Evolutionary conservation across 2,113 vertebrate genomes (phyloP), one percentile per base, ranked within the genome.

Genomic region (Eubucco bourcierii): DNA sequence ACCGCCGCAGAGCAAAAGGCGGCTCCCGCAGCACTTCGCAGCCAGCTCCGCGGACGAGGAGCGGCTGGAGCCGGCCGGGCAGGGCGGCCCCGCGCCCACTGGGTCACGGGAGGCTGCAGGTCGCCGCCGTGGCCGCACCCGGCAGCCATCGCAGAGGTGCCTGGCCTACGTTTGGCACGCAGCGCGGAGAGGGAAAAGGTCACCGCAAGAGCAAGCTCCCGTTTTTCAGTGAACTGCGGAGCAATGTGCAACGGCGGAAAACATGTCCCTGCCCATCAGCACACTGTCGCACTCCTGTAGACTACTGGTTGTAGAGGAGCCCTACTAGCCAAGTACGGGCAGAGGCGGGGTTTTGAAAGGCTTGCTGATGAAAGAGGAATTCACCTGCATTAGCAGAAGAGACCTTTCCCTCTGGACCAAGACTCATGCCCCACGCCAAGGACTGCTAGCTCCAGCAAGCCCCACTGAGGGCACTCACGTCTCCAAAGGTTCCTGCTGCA

Each of bases 31-130:
- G 4, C 0, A 1, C 27, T 10, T 23, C 3, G 31, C 61, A 8
- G 3, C 0, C 6, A 33, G 59, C 28, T 2, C 1, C 2, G 46
- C 34, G 4, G 61, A 1, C 3, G 18, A 3, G 2, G 39, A 4
- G 19, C 47, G 25, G 33, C 60, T 23, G 21, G 33, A 61, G 41
- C 46, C 11, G 16, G 44, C n/a, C 25, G n/a, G 29, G 39, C 41
- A 9, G 61, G 61, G 29, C 72, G 4, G 53, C 6, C 12, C 29
- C 8, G n/a, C 60, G 8, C 41, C 18, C 41, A 0, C n/a, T 10
- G 2, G 27, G 4, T 1, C 37, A 4, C 6, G 5, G 28, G 4
- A 17, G 44, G 56, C n/a, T 5, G 41, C 50, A 24, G 50, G 50
- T 12, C 23, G 50, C 23, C 23, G 50, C 72, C 12, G 56, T 44